These are phyloP conservation scores for Lobophora halterata DNA, from an alignment of 2,888 invertebrate genomes.

Conservation along the genomic window DNA sequence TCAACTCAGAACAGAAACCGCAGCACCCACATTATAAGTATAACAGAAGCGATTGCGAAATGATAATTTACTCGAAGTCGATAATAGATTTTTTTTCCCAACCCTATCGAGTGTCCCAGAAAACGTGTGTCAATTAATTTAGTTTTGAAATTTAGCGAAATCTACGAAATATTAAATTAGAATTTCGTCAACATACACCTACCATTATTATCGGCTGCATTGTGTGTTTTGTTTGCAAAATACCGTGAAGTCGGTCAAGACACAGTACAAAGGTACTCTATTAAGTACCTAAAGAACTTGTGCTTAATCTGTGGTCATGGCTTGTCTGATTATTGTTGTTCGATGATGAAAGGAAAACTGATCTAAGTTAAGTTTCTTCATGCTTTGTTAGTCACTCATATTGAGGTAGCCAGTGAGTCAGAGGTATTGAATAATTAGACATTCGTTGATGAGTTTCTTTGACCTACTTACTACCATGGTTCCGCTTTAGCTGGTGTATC, in stretches of 20 bases:
- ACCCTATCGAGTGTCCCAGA: conserved; percentile 56
- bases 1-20: conserved; percentile 65
- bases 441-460: conserved; percentile 12
- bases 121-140: conserved; percentile 64
- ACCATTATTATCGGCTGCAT: conserved; percentile 49
- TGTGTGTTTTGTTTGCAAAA: conserved; percentile 53
- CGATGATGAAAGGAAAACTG: conserved; percentile 46
- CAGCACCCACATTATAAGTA: conserved; percentile 72
- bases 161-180: conserved; percentile 70
- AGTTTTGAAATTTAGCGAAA: conserved; percentile 73
- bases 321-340: conserved; percentile 34
- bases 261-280: conserved; percentile 31
- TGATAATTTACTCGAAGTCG: conserved; percentile 67
- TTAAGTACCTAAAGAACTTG: too few species aligned
- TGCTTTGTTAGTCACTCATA: conserved; percentile 28
- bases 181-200: conserved; percentile 52
- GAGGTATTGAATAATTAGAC: conserved; percentile 14
- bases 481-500: too few species aligned
- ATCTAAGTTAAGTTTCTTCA: conserved; percentile 33
- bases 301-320: too few species aligned
- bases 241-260: conserved; percentile 59
- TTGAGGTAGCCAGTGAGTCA: conserved; percentile 18
- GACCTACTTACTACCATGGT: conserved; percentile 1
- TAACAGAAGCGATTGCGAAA: conserved; percentile 72
- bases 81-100: conserved; percentile 65